A percentile compares a stretch with the other conserved stretches of the same genome.
These are phyloP conservation scores for Pyrocephalus nanus DNA, from an alignment of 2,797 vertebrate genomes.

Conservation along the genomic window DNA sequence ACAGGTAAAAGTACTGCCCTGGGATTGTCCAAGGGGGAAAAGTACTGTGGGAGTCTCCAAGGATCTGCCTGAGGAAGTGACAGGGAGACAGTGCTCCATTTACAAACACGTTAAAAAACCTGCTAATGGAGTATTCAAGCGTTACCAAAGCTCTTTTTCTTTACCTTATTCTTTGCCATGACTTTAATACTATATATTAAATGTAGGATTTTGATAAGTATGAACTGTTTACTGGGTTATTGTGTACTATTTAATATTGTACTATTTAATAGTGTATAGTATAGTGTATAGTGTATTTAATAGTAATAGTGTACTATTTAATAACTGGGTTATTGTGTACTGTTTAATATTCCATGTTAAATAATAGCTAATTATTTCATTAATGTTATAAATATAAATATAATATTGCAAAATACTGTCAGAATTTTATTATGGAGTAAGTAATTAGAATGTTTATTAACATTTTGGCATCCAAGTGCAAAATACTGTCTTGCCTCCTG, in stretches of 20 bases:
- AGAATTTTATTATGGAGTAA: background rate
- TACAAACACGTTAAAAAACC: background rate
- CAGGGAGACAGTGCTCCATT: background rate
- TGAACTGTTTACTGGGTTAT: background rate
- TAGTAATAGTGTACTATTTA: background rate
- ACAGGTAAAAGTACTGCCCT: conserved; percentile 80
- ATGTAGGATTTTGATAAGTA: background rate
- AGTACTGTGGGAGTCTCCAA: background rate
- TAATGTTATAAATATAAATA: background rate
- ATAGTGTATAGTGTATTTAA: too few relatives aligned
- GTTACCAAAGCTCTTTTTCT: background rate
- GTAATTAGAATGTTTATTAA: background rate
- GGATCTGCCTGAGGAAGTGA: background rate
- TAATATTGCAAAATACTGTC: background rate
- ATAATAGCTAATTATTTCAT: background rate
- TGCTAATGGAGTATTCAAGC: background rate
- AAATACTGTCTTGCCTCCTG: background rate
- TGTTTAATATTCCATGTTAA: background rate
- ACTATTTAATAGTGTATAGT: too few relatives aligned
- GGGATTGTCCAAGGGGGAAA: background rate
- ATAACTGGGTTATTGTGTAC: background rate
- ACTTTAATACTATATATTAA: background rate
- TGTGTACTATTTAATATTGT: background rate
- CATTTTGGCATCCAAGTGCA: background rate
- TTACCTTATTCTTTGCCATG: too few relatives aligned